These are phyloP conservation scores for Hirtodrosophila duncani DNA, from an alignment of 2,888 invertebrate genomes.

Conservation along the genomic window DNA sequence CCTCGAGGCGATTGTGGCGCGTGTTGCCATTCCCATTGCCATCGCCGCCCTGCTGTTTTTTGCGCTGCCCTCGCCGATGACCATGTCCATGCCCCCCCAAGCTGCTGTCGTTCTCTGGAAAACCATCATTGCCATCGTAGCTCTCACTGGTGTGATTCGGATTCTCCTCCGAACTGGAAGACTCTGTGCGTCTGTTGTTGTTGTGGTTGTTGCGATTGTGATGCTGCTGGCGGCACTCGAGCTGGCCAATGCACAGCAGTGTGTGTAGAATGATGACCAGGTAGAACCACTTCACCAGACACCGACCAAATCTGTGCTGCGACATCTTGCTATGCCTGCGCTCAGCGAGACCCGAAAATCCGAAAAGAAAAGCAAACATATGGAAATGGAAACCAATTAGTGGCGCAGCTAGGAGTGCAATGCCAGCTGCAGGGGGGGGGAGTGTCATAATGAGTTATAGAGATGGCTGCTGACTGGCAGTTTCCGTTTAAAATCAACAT, in stretches of 20 bases:
- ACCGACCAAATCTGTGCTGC: constrained; percentile 51
- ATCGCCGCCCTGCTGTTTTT: constrained; percentile 42
- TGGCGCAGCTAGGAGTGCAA: too few species aligned
- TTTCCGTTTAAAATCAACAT: too few species aligned
- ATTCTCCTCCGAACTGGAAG: constrained; percentile 56
- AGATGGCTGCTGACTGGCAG: too few species aligned
- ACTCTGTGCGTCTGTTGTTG: constrained; percentile 44
- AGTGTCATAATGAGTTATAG: too few species aligned
- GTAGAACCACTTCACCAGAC: constrained; percentile 64
- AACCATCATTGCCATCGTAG: constrained; percentile 41
- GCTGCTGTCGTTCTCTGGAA: constrained; percentile 42
- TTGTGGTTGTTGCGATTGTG: constrained; percentile 47
- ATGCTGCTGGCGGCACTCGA: constrained; percentile 61
- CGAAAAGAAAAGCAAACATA: too few species aligned
- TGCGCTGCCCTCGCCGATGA: constrained; percentile 39
- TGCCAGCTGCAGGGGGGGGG: too few species aligned
- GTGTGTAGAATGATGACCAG: constrained; percentile 60
- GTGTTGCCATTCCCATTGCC: constrained; percentile 52
- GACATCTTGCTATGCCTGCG: too few species aligned
- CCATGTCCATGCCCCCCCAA: constrained; percentile 33
- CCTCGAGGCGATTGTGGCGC: constrained; percentile 62
- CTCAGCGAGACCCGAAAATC: too few species aligned
- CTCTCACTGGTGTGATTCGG: constrained; percentile 31
- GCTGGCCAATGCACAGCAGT: constrained; percentile 50
- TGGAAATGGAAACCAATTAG: constrained; percentile 12